These are phyloP conservation scores for Phasia obesa DNA, from an alignment of 2,888 invertebrate genomes.

Conservation along the genomic window DNA sequence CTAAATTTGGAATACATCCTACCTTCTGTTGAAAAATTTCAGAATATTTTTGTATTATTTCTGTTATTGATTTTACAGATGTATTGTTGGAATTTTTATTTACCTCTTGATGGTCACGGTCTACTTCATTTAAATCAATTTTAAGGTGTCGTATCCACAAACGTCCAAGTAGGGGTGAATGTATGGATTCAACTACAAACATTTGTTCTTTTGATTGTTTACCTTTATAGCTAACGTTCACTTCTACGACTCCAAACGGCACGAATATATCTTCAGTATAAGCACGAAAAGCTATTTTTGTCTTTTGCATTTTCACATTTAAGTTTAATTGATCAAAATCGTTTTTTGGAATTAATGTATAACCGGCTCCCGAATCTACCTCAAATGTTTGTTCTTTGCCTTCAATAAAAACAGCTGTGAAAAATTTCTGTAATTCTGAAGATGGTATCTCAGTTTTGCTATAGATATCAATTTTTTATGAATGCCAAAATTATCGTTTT, in stretches of 20 bases:
- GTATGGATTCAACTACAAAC: background rate
- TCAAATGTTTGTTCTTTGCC: background rate
- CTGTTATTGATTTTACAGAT: too few relatives aligned
- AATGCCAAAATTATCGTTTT: background rate
- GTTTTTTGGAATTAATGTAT: too few relatives aligned
- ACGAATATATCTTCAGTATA: background rate
- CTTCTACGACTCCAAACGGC: background rate
- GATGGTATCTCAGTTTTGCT: slow-evolving; percentile 2
- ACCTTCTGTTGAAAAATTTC: too few relatives aligned
- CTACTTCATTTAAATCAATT: background rate
- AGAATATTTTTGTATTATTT: too few relatives aligned
- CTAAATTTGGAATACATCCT: too few relatives aligned
- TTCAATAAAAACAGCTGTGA: background rate
- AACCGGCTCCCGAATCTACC: slow-evolving; percentile 25
- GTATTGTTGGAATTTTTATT: background rate
- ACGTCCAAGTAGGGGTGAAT: background rate
- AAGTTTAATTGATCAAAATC: too few relatives aligned
- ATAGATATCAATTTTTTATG: slow-evolving; percentile 10
- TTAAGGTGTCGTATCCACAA: background rate
- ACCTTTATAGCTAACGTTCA: background rate
- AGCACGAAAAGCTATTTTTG: background rate
- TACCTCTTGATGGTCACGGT: background rate
- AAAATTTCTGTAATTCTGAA: slow-evolving; percentile 9
- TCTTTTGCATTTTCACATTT: too few relatives aligned
- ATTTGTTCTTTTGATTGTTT: background rate